Conservation (phyloP, 2,888 invertebrate genomes). For the Ectemnius continuus region DNA sequence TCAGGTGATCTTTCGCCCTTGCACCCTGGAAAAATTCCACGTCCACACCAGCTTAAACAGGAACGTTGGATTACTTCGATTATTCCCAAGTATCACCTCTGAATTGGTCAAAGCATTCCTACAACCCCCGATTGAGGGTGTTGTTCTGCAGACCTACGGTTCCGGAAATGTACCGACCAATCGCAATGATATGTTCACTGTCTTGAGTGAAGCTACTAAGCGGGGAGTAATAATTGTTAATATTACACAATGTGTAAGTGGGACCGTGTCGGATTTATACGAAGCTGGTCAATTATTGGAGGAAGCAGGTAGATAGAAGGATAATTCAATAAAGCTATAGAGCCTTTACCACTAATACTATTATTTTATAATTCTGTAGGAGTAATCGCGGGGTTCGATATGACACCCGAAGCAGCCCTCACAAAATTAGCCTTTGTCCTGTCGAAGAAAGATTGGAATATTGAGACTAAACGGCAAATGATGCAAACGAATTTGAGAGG, state of each 20-base stretch:
- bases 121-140: slow-evolving; percentile 88
- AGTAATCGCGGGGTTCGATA: slow-evolving; percentile 89
- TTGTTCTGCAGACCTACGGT: slow-evolving; percentile 95
- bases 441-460: slow-evolving; percentile 85
- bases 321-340: not conserved
- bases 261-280: slow-evolving; percentile 89
- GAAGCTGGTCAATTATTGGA: slow-evolving; percentile 85
- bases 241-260: slow-evolving; percentile 93
- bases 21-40: slow-evolving; percentile 82
- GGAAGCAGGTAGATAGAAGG: slow-evolving; percentile 62
- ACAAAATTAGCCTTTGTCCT: slow-evolving; percentile 94
- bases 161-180: slow-evolving; percentile 95
- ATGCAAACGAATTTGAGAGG: slow-evolving; percentile 89
- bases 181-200: slow-evolving; percentile 87
- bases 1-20: slow-evolving; percentile 82
- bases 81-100: slow-evolving; percentile 94
- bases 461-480: slow-evolving; percentile 85
- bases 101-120: slow-evolving; percentile 86
- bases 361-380: slow-evolving; percentile 77
- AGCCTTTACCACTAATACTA: not conserved
- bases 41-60: slow-evolving; percentile 87
- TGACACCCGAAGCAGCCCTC: slow-evolving; percentile 96
- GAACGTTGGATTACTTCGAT: slow-evolving; percentile 90
- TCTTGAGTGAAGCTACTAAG: slow-evolving; percentile 84
- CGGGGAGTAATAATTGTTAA: slow-evolving; percentile 93